These are phyloP conservation scores for Agonum fuliginosum DNA, from an alignment of 2,888 invertebrate species.

Conservation along the genomic window DNA sequence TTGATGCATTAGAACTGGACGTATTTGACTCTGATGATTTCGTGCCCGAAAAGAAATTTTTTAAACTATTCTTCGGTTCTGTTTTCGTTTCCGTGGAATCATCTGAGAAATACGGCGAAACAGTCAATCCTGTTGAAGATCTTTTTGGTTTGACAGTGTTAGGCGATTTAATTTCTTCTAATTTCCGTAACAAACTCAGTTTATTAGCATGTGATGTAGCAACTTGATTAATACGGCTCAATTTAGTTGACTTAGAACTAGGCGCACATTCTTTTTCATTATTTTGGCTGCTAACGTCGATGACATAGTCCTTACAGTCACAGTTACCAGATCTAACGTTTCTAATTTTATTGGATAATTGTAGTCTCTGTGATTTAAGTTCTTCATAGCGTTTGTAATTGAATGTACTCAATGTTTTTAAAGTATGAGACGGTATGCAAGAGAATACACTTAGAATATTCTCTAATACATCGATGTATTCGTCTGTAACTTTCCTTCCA, in stretches of 20 bases:
- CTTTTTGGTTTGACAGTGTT: background rate
- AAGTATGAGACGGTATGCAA: conserved; percentile 29
- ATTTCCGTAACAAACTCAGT: background rate
- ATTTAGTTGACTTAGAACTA: background rate
- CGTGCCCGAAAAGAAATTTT: background rate
- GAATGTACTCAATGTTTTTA: conserved; percentile 38
- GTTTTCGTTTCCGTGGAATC: background rate
- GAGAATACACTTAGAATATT: conserved; percentile 37
- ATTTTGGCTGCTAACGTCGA: background rate
- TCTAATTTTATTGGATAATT: conserved; percentile 5
- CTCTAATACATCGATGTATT: conserved; percentile 35
- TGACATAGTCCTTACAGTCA: conserved; percentile 5
- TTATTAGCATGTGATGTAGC: background rate
- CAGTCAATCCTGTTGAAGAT: background rate
- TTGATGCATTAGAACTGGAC: background rate
- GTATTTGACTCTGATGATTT: background rate
- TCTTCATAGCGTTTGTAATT: conserved; percentile 34
- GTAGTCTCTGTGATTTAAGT: background rate
- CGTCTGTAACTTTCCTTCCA: conserved; percentile 15
- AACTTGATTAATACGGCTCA: background rate
- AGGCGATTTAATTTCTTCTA: conserved; percentile 7
- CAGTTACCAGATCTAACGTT: conserved; percentile 10
- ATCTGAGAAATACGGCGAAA: conserved; percentile 11
- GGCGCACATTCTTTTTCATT: background rate
- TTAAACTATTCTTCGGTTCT: background rate